Evolutionary conservation across 2,888 invertebrate species (phyloP).

Genomic region (Agrotis exclamationis): DNA sequence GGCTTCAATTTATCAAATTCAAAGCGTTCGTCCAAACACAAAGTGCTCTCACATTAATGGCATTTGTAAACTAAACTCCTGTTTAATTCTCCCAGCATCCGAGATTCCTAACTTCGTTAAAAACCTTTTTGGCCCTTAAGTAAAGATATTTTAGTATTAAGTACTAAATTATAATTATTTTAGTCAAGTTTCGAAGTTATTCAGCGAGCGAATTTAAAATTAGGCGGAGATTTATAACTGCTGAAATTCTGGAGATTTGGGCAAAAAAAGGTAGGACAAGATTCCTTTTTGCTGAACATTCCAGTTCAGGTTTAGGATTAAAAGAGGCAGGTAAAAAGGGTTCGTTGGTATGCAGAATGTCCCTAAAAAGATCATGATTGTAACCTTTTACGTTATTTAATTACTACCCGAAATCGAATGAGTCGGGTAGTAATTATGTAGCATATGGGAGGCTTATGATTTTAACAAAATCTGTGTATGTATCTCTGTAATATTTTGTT

Average conservation of each 20-base stretch:
- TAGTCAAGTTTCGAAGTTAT: slow-evolving; percentile 26
- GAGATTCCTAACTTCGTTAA: slow-evolving; percentile 46
- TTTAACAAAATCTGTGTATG: too few species aligned
- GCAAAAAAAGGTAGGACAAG: slow-evolving; percentile 4
- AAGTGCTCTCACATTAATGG: slow-evolving; percentile 55
- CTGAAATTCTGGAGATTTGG: slow-evolving; percentile 4
- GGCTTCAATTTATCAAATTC: slow-evolving; percentile 58
- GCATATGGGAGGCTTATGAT: neutral
- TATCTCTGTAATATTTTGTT: too few species aligned
- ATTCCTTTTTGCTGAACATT: neutral
- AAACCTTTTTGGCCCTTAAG: slow-evolving; percentile 48
- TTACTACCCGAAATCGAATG: too few species aligned
- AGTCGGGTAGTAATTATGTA: too few species aligned
- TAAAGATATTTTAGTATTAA: slow-evolving; percentile 37
- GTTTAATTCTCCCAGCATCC: slow-evolving; percentile 47
- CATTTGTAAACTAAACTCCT: slow-evolving; percentile 51
- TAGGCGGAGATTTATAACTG: slow-evolving; percentile 38
- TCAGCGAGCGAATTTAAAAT: slow-evolving; percentile 29
- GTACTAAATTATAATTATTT: slow-evolving; percentile 49
- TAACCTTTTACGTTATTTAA: neutral
- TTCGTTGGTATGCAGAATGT: neutral
- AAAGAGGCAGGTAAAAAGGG: neutral
- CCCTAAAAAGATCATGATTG: neutral
- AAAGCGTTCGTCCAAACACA: slow-evolving; percentile 45
- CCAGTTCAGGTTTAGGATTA: neutral